phyloP scores from a whole-genome alignment of 2,888 invertebrate genomes.

The Cryptus armator region DNA sequence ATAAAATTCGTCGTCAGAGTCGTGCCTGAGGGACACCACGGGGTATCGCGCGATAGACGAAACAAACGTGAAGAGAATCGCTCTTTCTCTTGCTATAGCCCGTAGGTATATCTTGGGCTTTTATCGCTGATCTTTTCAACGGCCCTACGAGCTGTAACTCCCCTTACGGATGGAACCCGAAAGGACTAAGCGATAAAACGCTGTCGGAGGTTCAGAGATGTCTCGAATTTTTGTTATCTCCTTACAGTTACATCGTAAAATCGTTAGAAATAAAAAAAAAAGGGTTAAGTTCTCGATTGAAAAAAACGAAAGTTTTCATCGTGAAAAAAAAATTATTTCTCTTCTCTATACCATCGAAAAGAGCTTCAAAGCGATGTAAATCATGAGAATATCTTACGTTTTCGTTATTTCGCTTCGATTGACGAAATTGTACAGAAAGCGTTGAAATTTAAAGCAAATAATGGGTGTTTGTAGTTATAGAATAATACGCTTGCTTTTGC shows the following conservation, averaged over 20 bases:
- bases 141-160: not conserved
- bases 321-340: not conserved
- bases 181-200: conserved; percentile 18
- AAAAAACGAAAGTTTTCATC: not conserved
- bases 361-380: too few relatives aligned
- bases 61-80: conserved; percentile 56
- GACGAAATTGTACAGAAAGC: too few relatives aligned
- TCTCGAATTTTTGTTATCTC: conserved; percentile 1
- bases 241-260: not conserved
- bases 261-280: not conserved
- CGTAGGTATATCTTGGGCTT: conserved; percentile 40
- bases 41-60: conserved; percentile 62
- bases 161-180: not conserved
- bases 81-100: conserved; percentile 15
- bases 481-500: not conserved
- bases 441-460: not conserved
- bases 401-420: too few relatives aligned
- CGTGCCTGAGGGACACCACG: conserved; percentile 36
- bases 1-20: conserved; percentile 54
- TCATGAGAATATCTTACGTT: too few relatives aligned
- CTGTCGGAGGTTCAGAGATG: conserved; percentile 2
- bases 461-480: not conserved
- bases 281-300: not conserved
- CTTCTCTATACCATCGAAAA: not conserved
- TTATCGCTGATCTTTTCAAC: conserved; percentile 50